These are phyloP conservation scores for Cercopithecus hamlyni DNA, from an alignment of 2,797 vertebrate genomes.

Conservation along the genomic window DNA sequence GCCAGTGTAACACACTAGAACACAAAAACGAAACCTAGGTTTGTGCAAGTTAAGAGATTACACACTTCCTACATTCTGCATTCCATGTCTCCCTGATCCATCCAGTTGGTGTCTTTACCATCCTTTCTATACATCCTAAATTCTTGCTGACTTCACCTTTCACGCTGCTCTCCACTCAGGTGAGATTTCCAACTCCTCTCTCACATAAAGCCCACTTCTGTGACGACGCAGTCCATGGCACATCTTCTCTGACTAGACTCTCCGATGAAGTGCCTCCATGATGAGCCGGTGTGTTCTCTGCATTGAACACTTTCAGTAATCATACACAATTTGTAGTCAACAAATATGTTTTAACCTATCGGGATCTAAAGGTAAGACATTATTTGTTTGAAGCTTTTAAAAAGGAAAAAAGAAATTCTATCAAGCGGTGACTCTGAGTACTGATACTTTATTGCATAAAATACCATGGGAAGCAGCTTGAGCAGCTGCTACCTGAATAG, in stretches of 20 bases:
- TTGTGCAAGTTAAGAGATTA: neutral
- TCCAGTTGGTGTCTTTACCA: neutral
- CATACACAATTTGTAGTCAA: neutral
- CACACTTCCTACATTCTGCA: neutral
- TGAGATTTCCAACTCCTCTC: neutral
- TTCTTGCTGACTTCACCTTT: neutral
- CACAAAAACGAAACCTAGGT: neutral
- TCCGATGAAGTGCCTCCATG: neutral
- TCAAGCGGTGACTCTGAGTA: neutral
- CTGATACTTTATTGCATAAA: neutral
- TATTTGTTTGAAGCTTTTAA: conserved; percentile 4
- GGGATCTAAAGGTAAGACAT: neutral
- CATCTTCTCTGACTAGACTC: neutral
- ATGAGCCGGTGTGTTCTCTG: neutral
- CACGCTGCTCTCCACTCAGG: neutral
- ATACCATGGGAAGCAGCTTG: neutral
- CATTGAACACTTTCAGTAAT: neutral
- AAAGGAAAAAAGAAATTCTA: neutral
- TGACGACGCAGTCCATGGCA: neutral
- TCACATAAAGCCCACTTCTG: neutral
- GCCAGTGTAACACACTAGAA: neutral
- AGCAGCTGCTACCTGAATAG: neutral
- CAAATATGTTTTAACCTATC: neutral
- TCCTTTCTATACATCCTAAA: neutral
- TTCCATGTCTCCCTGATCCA: neutral